Conservation (phyloP, 2,888 invertebrate genomes). For the Drosophila pegasa region DNA sequence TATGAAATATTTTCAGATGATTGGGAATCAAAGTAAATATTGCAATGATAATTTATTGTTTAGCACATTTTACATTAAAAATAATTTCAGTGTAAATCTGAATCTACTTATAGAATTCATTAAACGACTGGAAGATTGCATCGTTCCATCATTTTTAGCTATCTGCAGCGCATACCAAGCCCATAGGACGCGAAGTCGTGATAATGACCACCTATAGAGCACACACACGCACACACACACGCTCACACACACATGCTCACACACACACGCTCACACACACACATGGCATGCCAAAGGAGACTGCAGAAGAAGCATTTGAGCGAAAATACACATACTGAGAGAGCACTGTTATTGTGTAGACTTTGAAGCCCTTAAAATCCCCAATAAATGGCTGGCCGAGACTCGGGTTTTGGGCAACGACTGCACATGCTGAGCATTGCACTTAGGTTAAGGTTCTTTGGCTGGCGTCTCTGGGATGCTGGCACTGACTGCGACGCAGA, state of each 20-base stretch:
- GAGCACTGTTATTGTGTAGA: slow-evolving; percentile 36
- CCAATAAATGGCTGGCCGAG: slow-evolving; percentile 40
- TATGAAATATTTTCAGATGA: too few species aligned
- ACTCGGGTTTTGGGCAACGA: slow-evolving; percentile 43
- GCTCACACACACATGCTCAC: slow-evolving; percentile 71
- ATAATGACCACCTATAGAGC: slow-evolving; percentile 82
- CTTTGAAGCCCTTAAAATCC: slow-evolving; percentile 48
- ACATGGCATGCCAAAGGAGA: slow-evolving; percentile 62
- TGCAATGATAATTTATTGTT: not conserved
- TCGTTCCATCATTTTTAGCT: slow-evolving; percentile 40
- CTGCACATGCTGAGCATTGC: slow-evolving; percentile 74
- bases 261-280: slow-evolving; percentile 72
- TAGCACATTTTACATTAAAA: not conserved
- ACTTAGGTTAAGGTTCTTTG: slow-evolving; percentile 56
- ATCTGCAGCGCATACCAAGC: slow-evolving; percentile 39
- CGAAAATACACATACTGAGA: slow-evolving; percentile 27
- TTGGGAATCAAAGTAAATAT: not conserved
- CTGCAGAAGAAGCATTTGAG: slow-evolving; percentile 50
- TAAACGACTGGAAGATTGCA: slow-evolving; percentile 37
- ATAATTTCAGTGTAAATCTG: slow-evolving; percentile 19
- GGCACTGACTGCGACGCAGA: slow-evolving; percentile 43
- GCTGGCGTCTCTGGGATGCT: slow-evolving; percentile 32
- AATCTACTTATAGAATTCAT: not conserved
- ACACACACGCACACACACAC: slow-evolving; percentile 74
- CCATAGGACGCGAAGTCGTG: slow-evolving; percentile 64